These are phyloP conservation scores for Xiphias gladius DNA, from an alignment of 2,113 vertebrate genomes.

Conservation along the genomic window DNA sequence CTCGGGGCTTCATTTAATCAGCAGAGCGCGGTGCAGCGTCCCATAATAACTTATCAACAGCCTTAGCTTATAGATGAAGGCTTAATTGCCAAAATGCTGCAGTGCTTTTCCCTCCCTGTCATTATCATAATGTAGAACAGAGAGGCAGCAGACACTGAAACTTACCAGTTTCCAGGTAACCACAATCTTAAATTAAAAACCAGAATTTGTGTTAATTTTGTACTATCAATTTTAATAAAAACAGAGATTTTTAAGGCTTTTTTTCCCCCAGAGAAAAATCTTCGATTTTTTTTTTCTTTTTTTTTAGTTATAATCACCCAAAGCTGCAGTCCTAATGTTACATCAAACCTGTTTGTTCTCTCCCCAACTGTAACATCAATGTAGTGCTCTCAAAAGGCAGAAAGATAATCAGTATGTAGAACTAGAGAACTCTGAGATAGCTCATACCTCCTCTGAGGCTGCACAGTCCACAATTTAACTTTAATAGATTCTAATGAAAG, in stretches of 20 bases:
- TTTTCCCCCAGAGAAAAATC: not conserved
- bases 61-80: slow-evolving; percentile 58
- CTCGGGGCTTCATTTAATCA: slow-evolving; percentile 69
- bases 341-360: not conserved
- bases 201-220: not conserved
- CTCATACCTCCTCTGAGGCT: no score
- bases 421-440: not conserved
- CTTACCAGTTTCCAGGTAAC: slow-evolving; percentile 16
- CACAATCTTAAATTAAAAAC: not conserved
- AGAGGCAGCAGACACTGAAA: not conserved
- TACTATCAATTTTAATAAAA: not conserved
- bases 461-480: no score
- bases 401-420: not conserved
- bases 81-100: slow-evolving; percentile 57
- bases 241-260: fast-evolving
- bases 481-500: not conserved
- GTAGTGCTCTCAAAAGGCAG: not conserved
- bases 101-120: slow-evolving; percentile 12
- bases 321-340: not conserved
- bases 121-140: slow-evolving; percentile 31
- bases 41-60: slow-evolving; percentile 67
- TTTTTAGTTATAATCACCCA: not conserved
- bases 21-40: slow-evolving; percentile 33
- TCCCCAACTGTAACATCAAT: not conserved
- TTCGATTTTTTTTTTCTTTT: not conserved